Evolutionary conservation across 2,797 vertebrate genomes (phyloP).

Genomic region (Thripadectes ignobilis): DNA sequence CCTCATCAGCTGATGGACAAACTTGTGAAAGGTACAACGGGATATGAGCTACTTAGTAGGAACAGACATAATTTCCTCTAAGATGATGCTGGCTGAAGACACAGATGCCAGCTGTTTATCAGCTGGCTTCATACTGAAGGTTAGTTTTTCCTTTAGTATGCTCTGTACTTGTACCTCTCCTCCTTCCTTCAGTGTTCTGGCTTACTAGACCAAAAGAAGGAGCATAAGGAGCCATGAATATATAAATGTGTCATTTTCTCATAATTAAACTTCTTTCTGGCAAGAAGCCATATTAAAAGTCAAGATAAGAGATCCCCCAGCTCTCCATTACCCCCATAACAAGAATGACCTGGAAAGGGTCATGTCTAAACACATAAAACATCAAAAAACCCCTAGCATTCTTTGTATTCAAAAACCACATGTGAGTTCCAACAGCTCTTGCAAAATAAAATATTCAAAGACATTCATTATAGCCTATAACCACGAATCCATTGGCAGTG

Average conservation of each 20-base stretch:
- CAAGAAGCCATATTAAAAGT: neutral
- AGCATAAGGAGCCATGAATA: neutral
- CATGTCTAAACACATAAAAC: neutral
- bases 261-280: neutral
- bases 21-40: neutral
- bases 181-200: neutral
- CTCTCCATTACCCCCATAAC: neutral
- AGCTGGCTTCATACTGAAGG: neutral
- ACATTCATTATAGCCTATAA: neutral
- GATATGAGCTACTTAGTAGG: neutral
- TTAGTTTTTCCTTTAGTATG: neutral
- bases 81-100: neutral
- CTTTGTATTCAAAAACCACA: conserved; percentile 22
- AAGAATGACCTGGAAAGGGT: neutral
- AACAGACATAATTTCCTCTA: neutral
- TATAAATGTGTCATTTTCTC: neutral
- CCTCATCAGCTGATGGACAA: neutral
- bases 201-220: neutral
- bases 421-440: neutral
- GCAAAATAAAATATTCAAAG: neutral
- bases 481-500: neutral
- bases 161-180: neutral
- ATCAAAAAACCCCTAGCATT: conserved; percentile 3
- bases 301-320: neutral
- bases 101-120: neutral